phyloP scores from a whole-genome alignment of 2,888 invertebrate genomes.

The Orchesella flavescens region DNA sequence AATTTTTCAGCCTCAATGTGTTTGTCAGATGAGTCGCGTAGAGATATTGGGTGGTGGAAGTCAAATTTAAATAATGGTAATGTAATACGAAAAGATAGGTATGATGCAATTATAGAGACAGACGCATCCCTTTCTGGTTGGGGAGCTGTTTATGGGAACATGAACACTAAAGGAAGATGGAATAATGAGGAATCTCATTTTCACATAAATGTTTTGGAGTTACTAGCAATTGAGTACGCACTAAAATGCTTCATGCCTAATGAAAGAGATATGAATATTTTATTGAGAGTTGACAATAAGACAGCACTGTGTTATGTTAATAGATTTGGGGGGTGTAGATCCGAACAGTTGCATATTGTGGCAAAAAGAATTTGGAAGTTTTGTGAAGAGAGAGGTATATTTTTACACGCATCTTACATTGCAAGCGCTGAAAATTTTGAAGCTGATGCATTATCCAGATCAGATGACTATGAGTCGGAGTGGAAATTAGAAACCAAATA shows the following conservation, averaged over 20 bases:
- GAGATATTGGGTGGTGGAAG: conserved; percentile 11
- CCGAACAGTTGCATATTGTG: not conserved
- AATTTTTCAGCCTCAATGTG: not conserved
- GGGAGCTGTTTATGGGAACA: conserved; percentile 21
- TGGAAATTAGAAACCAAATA: not conserved
- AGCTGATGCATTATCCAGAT: not conserved
- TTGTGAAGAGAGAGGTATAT: conserved; percentile 10
- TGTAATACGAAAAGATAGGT: not conserved
- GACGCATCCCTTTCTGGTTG: conserved; percentile 56
- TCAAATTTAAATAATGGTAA: not conserved
- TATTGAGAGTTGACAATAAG: conserved; percentile 48
- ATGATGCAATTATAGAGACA: not conserved
- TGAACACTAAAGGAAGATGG: conserved; percentile 39
- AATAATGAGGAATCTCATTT: not conserved
- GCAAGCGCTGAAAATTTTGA: not conserved
- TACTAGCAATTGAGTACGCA: not conserved
- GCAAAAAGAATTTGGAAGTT: conserved; percentile 46
- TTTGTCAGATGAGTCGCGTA: not conserved
- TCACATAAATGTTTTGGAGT: conserved; percentile 53
- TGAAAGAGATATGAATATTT: not conserved
- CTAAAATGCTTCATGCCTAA: conserved; percentile 2
- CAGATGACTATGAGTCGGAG: not conserved
- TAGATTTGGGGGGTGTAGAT: conserved; percentile 43
- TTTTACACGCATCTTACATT: conserved; percentile 1
- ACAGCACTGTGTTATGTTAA: conserved; percentile 7